phyloP scores from a whole-genome alignment of 2,888 invertebrate species.

The Epinotia bilunana region DNA sequence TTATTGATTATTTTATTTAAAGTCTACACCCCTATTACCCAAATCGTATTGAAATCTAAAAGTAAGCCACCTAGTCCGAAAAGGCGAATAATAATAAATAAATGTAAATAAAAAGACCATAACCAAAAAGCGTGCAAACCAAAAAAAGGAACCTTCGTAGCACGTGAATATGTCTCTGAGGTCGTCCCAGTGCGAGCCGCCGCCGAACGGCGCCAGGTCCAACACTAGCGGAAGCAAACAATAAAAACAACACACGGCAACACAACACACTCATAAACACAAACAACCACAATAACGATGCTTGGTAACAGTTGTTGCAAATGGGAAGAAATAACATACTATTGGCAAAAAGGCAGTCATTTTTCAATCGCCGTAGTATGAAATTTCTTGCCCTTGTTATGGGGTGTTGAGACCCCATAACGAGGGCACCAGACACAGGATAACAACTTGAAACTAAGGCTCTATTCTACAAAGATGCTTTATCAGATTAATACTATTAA shows the following conservation, averaged over 20 bases:
- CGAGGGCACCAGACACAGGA: no score
- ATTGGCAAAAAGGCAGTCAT: no score
- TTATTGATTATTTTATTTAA: no score
- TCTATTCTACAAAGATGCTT: no score
- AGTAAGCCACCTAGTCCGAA: neutral
- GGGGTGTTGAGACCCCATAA: neutral
- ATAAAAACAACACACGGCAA: constrained; percentile 4
- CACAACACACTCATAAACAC: constrained; percentile 8
- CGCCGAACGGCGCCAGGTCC: constrained; percentile 9
- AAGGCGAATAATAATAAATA: neutral
- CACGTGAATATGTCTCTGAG: constrained; percentile 67
- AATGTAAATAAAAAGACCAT: constrained; percentile 26
- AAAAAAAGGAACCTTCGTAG: constrained; percentile 55
- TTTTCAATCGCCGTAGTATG: no score
- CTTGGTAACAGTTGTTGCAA: neutral
- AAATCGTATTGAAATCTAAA: neutral
- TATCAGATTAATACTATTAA: no score
- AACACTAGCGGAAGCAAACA: constrained; percentile 15
- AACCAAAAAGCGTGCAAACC: constrained; percentile 38
- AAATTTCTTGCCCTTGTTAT: neutral
- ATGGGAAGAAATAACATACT: no score
- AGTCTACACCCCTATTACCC: no score
- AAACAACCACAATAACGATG: neutral
- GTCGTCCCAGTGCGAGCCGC: constrained; percentile 68
- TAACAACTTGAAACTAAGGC: neutral